These are phyloP conservation scores for Conger conger DNA, from an alignment of 2,113 vertebrate genomes.

Conservation along the genomic window DNA sequence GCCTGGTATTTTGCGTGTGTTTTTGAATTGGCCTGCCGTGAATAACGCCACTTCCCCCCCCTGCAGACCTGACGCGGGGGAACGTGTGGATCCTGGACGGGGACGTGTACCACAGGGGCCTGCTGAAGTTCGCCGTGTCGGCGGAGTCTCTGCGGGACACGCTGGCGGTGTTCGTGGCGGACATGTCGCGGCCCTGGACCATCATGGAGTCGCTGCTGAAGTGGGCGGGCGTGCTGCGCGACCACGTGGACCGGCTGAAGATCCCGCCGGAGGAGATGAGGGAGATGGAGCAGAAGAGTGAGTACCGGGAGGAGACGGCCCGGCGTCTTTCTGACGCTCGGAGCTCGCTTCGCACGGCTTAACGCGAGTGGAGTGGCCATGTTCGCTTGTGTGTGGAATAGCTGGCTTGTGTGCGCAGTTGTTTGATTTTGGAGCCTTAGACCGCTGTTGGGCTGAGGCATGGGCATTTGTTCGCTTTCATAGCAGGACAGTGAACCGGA, in stretches of 20 bases:
- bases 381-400: not conserved
- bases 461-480: not conserved
- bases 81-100: slow-evolving; percentile 98
- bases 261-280: slow-evolving; percentile 88
- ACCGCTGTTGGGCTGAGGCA: not conserved
- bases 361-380: not conserved
- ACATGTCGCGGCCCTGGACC: slow-evolving; percentile 97
- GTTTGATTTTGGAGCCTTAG: not conserved
- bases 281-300: slow-evolving; percentile 90
- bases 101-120: slow-evolving; percentile 93
- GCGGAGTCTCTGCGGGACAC: slow-evolving; percentile 84
- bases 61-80: slow-evolving; percentile 89
- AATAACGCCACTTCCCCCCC: not conserved
- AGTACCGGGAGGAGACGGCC: slow-evolving; percentile 55
- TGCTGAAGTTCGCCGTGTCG: slow-evolving; percentile 90
- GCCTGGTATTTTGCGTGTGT: not conserved
- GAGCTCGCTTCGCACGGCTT: not conserved
- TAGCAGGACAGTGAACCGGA: not conserved
- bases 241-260: slow-evolving; percentile 95
- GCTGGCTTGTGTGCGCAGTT: not conserved
- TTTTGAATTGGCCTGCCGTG: not conserved
- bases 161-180: slow-evolving; percentile 88
- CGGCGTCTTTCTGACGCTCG: too few relatives aligned
- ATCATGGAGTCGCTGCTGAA: slow-evolving; percentile 96
- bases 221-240: slow-evolving; percentile 94